Evolutionary conservation across 2,888 invertebrate genomes (phyloP).

Genomic region (Ochropleura leucogaster): DNA sequence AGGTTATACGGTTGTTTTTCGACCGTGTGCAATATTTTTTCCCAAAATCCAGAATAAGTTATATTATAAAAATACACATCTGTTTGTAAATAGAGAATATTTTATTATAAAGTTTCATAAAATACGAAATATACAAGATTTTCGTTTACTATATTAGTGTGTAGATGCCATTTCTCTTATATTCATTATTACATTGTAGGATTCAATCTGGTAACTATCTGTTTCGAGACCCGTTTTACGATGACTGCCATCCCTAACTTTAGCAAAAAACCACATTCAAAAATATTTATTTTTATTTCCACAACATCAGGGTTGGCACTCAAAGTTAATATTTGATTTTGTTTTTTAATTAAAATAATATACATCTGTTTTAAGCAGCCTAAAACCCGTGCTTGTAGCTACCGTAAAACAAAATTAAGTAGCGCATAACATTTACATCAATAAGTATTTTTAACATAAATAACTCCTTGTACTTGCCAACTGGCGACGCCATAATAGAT

Average conservation of each 20-base stretch:
- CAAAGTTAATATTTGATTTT: constrained; percentile 62
- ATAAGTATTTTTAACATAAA: constrained; percentile 76
- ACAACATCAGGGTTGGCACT: constrained; percentile 73
- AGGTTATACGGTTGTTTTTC: constrained; percentile 5
- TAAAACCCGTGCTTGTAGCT: constrained; percentile 82
- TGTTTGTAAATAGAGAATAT: constrained; percentile 18
- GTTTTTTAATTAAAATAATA: constrained; percentile 68
- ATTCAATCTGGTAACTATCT: constrained; percentile 87
- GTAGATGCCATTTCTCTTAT: constrained; percentile 70
- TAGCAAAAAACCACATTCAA: constrained; percentile 56
- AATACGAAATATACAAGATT: constrained; percentile 24
- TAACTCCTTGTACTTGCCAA: constrained; percentile 83
- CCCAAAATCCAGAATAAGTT: constrained; percentile 7
- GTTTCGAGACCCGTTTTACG: constrained; percentile 87
- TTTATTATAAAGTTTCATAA: constrained; percentile 30
- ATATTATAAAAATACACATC: constrained; percentile 50
- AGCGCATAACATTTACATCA: constrained; percentile 76
- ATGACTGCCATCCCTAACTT: constrained; percentile 75
- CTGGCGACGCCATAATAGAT: constrained; percentile 68
- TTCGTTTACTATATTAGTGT: constrained; percentile 57
- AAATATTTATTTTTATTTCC: constrained; percentile 58
- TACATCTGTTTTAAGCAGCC: constrained; percentile 79
- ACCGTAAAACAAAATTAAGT: constrained; percentile 79
- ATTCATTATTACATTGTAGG: constrained; percentile 80
- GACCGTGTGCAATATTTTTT: constrained; percentile 12